These are phyloP conservation scores for Eupithecia subfuscata DNA, from an alignment of 2,888 invertebrate species.

Conservation along the genomic window DNA sequence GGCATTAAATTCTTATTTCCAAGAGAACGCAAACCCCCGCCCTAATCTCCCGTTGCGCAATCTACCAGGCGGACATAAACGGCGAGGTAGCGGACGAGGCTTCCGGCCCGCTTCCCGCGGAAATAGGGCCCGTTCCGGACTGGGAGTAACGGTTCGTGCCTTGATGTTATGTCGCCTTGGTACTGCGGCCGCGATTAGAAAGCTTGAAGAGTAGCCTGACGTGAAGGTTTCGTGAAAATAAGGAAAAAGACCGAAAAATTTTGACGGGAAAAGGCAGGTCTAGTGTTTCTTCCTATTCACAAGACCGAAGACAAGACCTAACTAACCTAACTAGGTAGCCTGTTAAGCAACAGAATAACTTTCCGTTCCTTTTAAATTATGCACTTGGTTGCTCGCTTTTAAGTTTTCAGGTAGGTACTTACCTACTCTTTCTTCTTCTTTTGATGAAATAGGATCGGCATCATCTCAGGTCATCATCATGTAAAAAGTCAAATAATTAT, in stretches of 20 bases:
- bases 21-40: constrained; percentile 25
- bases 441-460: neutral
- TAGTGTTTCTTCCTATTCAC: neutral
- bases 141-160: constrained; percentile 70
- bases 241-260: too few species aligned
- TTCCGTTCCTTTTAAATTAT: neutral
- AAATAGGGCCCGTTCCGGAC: constrained; percentile 81
- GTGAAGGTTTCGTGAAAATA: neutral
- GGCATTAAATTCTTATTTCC: constrained; percentile 7
- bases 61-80: constrained; percentile 66
- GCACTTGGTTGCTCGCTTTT: neutral
- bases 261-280: neutral
- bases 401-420: too few species aligned
- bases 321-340: too few species aligned
- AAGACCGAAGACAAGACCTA: neutral
- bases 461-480: too few species aligned
- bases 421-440: neutral
- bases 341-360: neutral
- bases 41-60: constrained; percentile 39
- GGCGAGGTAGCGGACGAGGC: constrained; percentile 69
- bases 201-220: constrained; percentile 3
- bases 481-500: too few species aligned
- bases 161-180: constrained; percentile 67
- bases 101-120: constrained; percentile 79
- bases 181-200: constrained; percentile 60